Base-by-base conservation (phyloP, 2,113 vertebrate genomes). In the Brachyistius frenatus region DNA sequence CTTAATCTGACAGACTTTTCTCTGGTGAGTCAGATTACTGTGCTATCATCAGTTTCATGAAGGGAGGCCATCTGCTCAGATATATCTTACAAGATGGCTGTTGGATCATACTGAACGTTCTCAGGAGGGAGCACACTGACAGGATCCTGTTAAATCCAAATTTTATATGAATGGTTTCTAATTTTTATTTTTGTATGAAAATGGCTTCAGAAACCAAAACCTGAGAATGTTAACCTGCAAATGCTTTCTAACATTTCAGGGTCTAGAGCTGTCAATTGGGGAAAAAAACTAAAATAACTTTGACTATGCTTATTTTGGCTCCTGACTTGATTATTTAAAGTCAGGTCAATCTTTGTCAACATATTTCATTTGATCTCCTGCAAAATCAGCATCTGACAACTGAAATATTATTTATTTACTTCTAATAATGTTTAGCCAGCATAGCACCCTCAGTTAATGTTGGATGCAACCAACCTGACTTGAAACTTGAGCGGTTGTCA, bases 11-110 rank as follows among this genome's bases (percentile, higher is more conserved):
- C 78, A 81, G 86, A 68, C 64, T 86, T 86, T 87, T 86, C 82
- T 87, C 82, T 68, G 73, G 88, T 84, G 70, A 87, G 66, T 90
- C 81, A 86, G 88, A 90, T 86, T 88, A 85, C 83, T 87, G 66
- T 78, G 73, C 69, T 85, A 54, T 84, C 88, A 80, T 80, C 81
- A 66, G 85, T 60, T 84, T 88, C 90, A 81, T 90, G 84, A 83
- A 77, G 90, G 79, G 91, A 79, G 44, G 69, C 90, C 91, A 90
- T 91, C 88, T 92, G 91, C 83, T 90, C 73, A 66, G 16, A 80
- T 74, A 80, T 86, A 88, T 71, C 75, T 78, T 80, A 83, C 78
- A 92, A 76, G 87, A 86, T 80, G 79, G 68, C 70, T 56, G 81
- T 55, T 71, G 81, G 76, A 77, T 77, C 66, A 83, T 61, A 73